Base-by-base conservation (phyloP, 2,113 vertebrate species). In the Oncorhynchus masou region DNA sequence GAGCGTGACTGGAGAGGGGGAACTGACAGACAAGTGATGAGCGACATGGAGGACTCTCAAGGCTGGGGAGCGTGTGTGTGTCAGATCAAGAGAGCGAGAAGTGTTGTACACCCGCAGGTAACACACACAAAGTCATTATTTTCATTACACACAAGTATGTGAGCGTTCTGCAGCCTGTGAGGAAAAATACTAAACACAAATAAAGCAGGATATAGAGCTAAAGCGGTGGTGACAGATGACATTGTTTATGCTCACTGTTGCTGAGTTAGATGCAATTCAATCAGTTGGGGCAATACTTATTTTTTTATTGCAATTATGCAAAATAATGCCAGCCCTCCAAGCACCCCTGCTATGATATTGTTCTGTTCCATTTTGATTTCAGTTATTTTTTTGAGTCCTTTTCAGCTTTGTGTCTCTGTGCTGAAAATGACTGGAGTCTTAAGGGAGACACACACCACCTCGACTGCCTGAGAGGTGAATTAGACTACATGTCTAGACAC, bases 71-170 rank as follows among this genome's bases (percentile, higher is more conserved):
- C 66, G 39, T 45, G 8, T 45, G 8, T 39, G 39, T 45, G 8
- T 45, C 51, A n/a, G 51, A 16, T 54, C 0, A 3, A 54, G 66
- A 24, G 62, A 20, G n/a, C 27, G 27, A 20, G 65, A 59, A 54
- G 22, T 8, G 49, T 48, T 48, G 57, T 29, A 45, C 27, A 31
- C 68, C 80, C 73, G 71, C 81, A 83, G 85, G 87, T 89, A 82
- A 83, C 71, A 84, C 71, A 70, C 62, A 81, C 78, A 69, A 77
- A 66, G 62, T 83, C 79, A 86, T 89, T 89, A 86, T 83, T 87
- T 80, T 87, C 82, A 86, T 84, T 82, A 85, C 75, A 11, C 39
- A 11, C 9, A 11, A 45, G 39, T 81, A 74, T 75, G 59, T 75
- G 59, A 75, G n/a, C 77, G 68, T 84, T 67, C 22, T 66, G 79